A percentile compares a stretch with the other conserved stretches of the same genome.
Conservation (phyloP, 1,140 invertebrate species). For the Psix sp. region DNA sequence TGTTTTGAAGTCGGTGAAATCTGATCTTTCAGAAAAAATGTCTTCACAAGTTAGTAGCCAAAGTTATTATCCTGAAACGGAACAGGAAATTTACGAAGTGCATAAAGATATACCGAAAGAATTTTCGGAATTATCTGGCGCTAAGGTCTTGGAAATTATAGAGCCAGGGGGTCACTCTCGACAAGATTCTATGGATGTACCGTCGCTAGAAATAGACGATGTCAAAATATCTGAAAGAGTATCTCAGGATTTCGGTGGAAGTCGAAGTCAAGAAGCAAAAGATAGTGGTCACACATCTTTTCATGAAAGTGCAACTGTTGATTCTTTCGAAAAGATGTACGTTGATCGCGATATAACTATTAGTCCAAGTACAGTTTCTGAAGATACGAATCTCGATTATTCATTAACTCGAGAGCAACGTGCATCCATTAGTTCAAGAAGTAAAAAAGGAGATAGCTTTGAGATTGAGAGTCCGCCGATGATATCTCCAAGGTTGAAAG, state of each 20-base stretch:
- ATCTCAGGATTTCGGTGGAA: slow-evolving; percentile 58
- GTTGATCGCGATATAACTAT: slow-evolving; percentile 66
- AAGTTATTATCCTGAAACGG: slow-evolving; percentile 50
- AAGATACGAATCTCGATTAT: slow-evolving; percentile 65
- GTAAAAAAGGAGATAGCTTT: slow-evolving; percentile 66
- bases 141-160: slow-evolving; percentile 70
- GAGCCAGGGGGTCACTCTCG: slow-evolving; percentile 66
- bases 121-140: slow-evolving; percentile 65
- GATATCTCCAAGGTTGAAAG: slow-evolving; percentile 64
- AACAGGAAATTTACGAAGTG: slow-evolving; percentile 29
- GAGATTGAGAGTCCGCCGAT: slow-evolving; percentile 72
- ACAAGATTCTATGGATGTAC: slow-evolving; percentile 70
- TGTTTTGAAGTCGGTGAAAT: slow-evolving; percentile 42
- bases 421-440: slow-evolving; percentile 39
- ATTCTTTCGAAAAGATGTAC: slow-evolving; percentile 66
- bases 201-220: slow-evolving; percentile 71
- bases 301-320: slow-evolving; percentile 66
- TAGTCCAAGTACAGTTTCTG: slow-evolving; percentile 65
- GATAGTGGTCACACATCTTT: slow-evolving; percentile 56
- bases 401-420: slow-evolving; percentile 62
- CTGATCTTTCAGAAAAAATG: slow-evolving; percentile 54
- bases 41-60: slow-evolving; percentile 35
- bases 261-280: slow-evolving; percentile 55
- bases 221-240: slow-evolving; percentile 44
- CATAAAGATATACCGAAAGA: slow-evolving; percentile 55